Percentiles rank a stretch among this genome's conserved stretches.
phyloP scores from a whole-genome alignment of 2,113 vertebrate genomes.

The Neolamprologus brichardi region DNA sequence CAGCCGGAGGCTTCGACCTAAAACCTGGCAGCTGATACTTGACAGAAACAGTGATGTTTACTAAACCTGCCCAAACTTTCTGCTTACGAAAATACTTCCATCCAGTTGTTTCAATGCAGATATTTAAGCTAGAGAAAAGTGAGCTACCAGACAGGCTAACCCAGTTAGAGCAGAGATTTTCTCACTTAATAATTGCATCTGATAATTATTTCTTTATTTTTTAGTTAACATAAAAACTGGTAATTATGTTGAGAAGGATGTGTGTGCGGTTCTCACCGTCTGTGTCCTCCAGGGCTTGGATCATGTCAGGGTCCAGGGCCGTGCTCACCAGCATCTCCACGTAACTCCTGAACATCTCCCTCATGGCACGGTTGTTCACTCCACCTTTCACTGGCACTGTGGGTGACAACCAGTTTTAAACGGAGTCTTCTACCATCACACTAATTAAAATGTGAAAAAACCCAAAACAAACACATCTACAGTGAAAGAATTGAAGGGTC shows the following conservation, averaged over 20 bases:
- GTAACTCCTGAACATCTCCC: slow-evolving; percentile 93
- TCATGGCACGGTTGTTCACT: slow-evolving; percentile 86
- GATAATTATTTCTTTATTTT: background rate
- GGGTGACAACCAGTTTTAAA: background rate
- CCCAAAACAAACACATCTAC: background rate
- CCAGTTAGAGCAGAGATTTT: background rate
- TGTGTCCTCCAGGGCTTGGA: slow-evolving; percentile 90
- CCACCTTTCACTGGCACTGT: slow-evolving; percentile 75
- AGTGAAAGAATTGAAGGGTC: slow-evolving; percentile 1
- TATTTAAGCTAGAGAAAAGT: background rate
- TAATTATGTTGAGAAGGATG: background rate
- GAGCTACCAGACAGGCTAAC: background rate
- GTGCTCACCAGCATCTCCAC: slow-evolving; percentile 94
- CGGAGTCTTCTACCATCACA: background rate
- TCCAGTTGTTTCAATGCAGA: background rate
- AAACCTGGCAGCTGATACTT: background rate
- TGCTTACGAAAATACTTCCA: background rate
- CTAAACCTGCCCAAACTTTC: background rate
- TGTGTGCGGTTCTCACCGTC: slow-evolving; percentile 70
- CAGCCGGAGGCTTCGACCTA: background rate
- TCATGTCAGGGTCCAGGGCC: slow-evolving; percentile 90
- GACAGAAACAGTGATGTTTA: background rate
- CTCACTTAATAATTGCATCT: background rate
- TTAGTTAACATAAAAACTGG: background rate
- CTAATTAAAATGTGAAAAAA: background rate